Percentiles rank a stretch among this genome's conserved stretches.
Evolutionary conservation across 2,113 vertebrate species (phyloP).

Genomic region (Leptodactylus fuscus): DNA sequence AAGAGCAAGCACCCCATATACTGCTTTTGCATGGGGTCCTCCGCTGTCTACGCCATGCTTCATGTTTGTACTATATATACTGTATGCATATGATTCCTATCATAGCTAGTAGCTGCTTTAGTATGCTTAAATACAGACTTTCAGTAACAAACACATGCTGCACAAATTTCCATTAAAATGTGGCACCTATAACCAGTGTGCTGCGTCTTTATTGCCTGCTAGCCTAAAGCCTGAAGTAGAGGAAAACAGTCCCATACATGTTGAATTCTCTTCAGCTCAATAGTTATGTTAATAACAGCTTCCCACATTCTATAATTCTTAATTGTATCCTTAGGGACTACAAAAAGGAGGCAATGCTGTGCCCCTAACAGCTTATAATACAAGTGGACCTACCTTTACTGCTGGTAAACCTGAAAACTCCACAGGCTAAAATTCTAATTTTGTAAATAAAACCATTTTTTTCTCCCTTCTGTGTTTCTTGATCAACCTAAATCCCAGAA

Average conservation of each 20-base stretch:
- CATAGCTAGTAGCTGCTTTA: neutral
- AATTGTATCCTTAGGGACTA: conserved; percentile 81
- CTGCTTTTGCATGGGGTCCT: too few relatives aligned
- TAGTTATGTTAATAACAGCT: conserved; percentile 73
- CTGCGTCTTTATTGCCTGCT: conserved; percentile 27
- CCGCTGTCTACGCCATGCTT: too few relatives aligned
- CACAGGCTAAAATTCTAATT: conserved; percentile 84
- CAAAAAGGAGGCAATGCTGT: conserved; percentile 67
- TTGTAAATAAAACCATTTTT: conserved; percentile 84
- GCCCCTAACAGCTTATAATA: conserved; percentile 77
- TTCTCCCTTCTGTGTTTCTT: conserved; percentile 83
- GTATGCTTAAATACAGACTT: neutral
- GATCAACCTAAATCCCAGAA: conserved; percentile 83
- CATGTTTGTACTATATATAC: neutral
- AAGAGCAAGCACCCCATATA: too few relatives aligned
- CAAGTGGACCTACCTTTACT: conserved; percentile 79
- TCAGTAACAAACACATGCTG: conserved; percentile 20
- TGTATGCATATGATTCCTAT: neutral
- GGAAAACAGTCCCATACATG: conserved; percentile 65
- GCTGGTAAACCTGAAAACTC: conserved; percentile 76
- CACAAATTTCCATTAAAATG: conserved; percentile 32
- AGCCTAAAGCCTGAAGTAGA: conserved; percentile 13
- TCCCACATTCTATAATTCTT: conserved; percentile 80
- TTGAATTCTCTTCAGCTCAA: conserved; percentile 72
- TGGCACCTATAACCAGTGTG: conserved; percentile 37